phyloP scores from a whole-genome alignment of 2,113 vertebrate species.

The Leptobrachium ailaonicum region DNA sequence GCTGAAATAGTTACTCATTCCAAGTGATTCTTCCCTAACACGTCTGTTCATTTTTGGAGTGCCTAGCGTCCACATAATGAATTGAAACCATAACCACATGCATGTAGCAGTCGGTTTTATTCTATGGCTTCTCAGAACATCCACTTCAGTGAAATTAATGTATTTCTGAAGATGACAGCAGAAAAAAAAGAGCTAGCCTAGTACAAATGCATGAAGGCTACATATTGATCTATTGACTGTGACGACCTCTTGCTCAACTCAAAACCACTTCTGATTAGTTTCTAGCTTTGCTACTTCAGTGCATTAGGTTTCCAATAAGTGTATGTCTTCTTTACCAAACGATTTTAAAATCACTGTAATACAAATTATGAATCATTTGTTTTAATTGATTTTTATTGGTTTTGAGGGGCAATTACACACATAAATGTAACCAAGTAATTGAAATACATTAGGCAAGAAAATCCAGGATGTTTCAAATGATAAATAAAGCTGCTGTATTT shows the following conservation, averaged over 20 bases:
- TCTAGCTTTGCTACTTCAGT: constrained; percentile 46
- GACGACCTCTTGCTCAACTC: constrained; percentile 49
- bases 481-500: constrained; percentile 52
- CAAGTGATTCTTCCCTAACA: too few relatives aligned
- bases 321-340: constrained; percentile 52
- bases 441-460: constrained; percentile 58
- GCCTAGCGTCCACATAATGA: too few relatives aligned
- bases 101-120: too few relatives aligned
- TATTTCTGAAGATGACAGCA: constrained; percentile 35
- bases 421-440: constrained; percentile 52
- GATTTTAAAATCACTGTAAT: constrained; percentile 51
- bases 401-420: constrained; percentile 56
- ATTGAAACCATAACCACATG: too few relatives aligned
- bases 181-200: constrained; percentile 9
- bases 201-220: constrained; percentile 26
- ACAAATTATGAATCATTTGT: constrained; percentile 60
- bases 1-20: too few relatives aligned
- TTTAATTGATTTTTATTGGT: constrained; percentile 52
- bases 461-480: constrained; percentile 49
- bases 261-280: constrained; percentile 52
- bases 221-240: constrained; percentile 48
- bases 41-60: too few relatives aligned
- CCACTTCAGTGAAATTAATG: constrained; percentile 46
- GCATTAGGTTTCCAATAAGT: constrained; percentile 46
- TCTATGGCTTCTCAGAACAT: constrained; percentile 12